phyloP scores from a whole-genome alignment of 2,888 invertebrate species.

The Eupithecia subfuscata region DNA sequence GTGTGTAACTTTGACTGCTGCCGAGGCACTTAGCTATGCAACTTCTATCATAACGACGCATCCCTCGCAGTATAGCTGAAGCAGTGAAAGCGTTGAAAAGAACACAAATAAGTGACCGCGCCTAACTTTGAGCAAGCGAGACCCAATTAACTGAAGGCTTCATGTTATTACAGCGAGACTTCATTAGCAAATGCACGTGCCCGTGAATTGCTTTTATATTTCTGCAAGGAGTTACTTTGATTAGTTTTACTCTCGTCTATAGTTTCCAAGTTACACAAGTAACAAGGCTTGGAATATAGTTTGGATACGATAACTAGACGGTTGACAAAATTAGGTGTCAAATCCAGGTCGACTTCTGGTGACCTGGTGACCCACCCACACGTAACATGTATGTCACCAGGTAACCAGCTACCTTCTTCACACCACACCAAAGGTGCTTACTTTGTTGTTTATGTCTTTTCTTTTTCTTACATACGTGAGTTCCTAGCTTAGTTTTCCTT shows the following conservation, averaged over 20 bases:
- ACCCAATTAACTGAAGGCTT: constrained; percentile 24
- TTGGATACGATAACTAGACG: not conserved
- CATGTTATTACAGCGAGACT: constrained; percentile 23
- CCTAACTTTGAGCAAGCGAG: constrained; percentile 12
- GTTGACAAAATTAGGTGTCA: not conserved
- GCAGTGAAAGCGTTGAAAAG: not conserved
- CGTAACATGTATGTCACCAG: not conserved
- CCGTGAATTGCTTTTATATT: constrained; percentile 12
- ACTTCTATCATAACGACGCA: too few relatives aligned
- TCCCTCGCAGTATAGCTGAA: too few relatives aligned
- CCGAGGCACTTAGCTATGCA: too few relatives aligned
- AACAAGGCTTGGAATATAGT: not conserved
- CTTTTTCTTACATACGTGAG: too few relatives aligned
- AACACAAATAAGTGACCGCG: constrained; percentile 7
- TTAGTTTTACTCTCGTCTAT: constrained; percentile 1
- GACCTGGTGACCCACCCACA: not conserved
- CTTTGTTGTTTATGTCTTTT: too few relatives aligned
- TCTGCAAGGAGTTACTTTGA: constrained; percentile 14
- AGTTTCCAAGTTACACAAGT: constrained; percentile 3
- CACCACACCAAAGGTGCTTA: too few relatives aligned
- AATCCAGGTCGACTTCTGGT: not conserved
- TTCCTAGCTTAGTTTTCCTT: too few relatives aligned
- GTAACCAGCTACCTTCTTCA: too few relatives aligned
- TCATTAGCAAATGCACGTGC: constrained; percentile 22
- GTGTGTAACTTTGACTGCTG: too few relatives aligned